Conservation (phyloP, 2,113 vertebrate species). For the Heterochromis multidens region DNA sequence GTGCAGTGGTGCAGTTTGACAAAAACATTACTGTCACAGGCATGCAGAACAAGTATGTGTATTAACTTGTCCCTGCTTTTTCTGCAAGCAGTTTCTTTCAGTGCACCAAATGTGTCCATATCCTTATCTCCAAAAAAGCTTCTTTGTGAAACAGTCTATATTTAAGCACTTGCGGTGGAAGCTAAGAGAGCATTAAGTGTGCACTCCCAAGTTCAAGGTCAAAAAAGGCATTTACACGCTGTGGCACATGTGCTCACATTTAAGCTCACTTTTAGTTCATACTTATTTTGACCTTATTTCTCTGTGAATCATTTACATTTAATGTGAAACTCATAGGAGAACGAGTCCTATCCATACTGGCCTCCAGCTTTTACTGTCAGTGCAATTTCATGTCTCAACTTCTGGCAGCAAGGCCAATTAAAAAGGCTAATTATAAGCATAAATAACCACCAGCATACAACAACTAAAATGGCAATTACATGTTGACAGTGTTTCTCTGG, state of each 20-base stretch:
- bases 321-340: not conserved
- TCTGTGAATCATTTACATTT: accelerated
- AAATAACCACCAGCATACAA: not conserved
- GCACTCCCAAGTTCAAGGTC: not conserved
- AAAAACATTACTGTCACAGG: not conserved
- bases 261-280: not conserved
- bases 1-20: constrained; percentile 12
- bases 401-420: not conserved
- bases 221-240: not conserved
- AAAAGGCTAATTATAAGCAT: not conserved
- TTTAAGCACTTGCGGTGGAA: not conserved
- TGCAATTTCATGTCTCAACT: not conserved
- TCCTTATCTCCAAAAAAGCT: not conserved
- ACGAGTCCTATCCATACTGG: not conserved
- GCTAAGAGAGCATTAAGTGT: not conserved
- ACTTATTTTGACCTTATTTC: not conserved
- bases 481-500: not conserved
- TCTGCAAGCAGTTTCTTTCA: not conserved
- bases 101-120: not conserved
- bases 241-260: not conserved
- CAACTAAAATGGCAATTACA: not conserved
- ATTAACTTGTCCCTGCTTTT: not conserved
- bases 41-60: not conserved
- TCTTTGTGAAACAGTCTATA: not conserved
- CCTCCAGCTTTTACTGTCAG: not conserved